Evolutionary conservation across 2,113 vertebrate species (phyloP).

Genomic region (Coracopsis vasa): DNA sequence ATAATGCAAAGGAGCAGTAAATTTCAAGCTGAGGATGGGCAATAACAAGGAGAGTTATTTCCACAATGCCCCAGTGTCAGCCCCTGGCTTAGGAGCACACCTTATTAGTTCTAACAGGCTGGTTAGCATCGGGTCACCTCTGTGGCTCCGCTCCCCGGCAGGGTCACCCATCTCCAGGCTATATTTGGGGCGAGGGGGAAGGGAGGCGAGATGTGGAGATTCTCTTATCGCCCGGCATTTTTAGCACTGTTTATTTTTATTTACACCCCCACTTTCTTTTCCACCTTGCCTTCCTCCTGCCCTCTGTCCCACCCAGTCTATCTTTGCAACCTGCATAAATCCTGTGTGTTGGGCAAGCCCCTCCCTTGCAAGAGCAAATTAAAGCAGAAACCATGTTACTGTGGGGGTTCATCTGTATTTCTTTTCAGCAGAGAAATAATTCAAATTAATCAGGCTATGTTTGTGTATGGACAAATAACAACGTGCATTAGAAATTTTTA

Average conservation of each 20-base stretch:
- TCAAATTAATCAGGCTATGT: conserved; percentile 1
- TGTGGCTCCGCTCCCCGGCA: conserved; percentile 72
- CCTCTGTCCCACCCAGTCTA: not conserved
- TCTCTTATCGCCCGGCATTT: conserved; percentile 48
- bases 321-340: not conserved
- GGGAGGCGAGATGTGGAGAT: conserved; percentile 47
- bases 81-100: conserved; percentile 81
- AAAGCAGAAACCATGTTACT: not conserved
- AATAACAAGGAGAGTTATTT: conserved; percentile 77
- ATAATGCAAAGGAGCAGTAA: conserved; percentile 79
- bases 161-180: conserved; percentile 76
- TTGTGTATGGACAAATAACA: not conserved
- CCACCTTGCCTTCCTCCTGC: not conserved
- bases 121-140: conserved; percentile 84
- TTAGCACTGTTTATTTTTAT: conserved; percentile 65
- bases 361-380: not conserved
- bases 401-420: not conserved
- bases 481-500: not conserved
- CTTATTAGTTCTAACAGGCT: conserved; percentile 83
- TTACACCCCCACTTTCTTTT: conserved; percentile 38
- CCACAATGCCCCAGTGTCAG: conserved; percentile 76
- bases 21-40: conserved; percentile 79
- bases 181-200: conserved; percentile 72
- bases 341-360: not conserved
- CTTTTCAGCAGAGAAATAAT: conserved; percentile 38